A percentile compares a stretch with the other conserved stretches of the same genome.
phyloP scores from a whole-genome alignment of 1,140 invertebrate species.

The Tetramorium alpestre region DNA sequence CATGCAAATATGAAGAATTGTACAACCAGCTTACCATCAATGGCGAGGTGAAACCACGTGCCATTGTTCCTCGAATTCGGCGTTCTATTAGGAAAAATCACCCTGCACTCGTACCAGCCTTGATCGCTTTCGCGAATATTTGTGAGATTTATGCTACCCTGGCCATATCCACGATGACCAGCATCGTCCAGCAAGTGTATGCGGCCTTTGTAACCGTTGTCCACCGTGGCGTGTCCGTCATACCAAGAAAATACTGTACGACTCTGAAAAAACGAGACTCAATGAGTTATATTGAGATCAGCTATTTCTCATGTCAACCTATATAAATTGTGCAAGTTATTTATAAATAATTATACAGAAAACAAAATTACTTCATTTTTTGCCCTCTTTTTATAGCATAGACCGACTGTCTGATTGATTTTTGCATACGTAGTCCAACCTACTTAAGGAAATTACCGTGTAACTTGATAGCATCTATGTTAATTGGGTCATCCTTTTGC shows the following conservation, averaged over 20 bases:
- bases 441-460: constrained; percentile 45
- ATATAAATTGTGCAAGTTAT: neutral
- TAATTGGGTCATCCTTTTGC: constrained; percentile 53
- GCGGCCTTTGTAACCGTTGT: constrained; percentile 91
- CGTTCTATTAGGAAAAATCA: constrained; percentile 95
- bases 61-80: constrained; percentile 94
- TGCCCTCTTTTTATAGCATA: neutral
- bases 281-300: neutral
- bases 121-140: constrained; percentile 94
- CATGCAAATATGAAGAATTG: constrained; percentile 8
- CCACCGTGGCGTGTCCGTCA: constrained; percentile 89
- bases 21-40: constrained; percentile 89
- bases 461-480: constrained; percentile 48
- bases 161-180: constrained; percentile 87
- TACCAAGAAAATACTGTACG: constrained; percentile 92
- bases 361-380: too few species aligned
- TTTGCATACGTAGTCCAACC: constrained; percentile 7
- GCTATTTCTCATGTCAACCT: neutral
- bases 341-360: neutral
- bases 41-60: constrained; percentile 94
- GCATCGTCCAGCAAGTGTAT: constrained; percentile 88
- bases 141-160: constrained; percentile 95
- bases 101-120: constrained; percentile 96
- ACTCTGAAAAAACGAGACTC: constrained; percentile 86
- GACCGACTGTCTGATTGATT: neutral